Conservation (phyloP, 2,888 invertebrate species). For the Gastrophysa polygoni region DNA sequence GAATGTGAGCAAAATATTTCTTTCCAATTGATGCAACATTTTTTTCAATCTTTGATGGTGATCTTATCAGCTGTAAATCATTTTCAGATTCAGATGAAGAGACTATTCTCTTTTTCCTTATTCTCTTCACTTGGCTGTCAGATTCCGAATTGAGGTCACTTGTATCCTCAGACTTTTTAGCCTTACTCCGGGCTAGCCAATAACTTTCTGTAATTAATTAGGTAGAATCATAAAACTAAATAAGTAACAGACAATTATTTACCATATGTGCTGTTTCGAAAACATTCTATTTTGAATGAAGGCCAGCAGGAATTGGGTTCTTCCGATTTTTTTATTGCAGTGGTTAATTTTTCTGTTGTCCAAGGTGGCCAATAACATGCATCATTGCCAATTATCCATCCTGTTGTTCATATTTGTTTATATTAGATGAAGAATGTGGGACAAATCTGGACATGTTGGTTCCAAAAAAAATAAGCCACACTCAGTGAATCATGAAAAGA, state of each 20-base stretch:
- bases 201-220: not conserved
- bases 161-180: not conserved
- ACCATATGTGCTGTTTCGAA: slow-evolving; percentile 2
- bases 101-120: not conserved
- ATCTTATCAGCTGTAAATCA: not conserved
- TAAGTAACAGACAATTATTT: not conserved
- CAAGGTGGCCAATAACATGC: slow-evolving; percentile 4
- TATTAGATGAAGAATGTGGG: no score
- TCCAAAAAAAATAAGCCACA: no score
- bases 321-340: slow-evolving; percentile 2
- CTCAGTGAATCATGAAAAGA: no score
- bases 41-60: slow-evolving; percentile 1
- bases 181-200: slow-evolving; percentile 3
- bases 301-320: slow-evolving; percentile 6
- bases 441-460: no score
- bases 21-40: not conserved
- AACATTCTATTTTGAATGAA: slow-evolving; percentile 6
- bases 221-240: not conserved
- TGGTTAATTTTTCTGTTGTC: slow-evolving; percentile 2
- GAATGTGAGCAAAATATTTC: not conserved
- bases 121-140: slow-evolving; percentile 5
- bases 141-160: slow-evolving; percentile 2
- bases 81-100: slow-evolving; percentile 4
- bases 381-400: not conserved
- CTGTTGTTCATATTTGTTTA: no score